A percentile compares a stretch with the other conserved stretches of the same genome.
phyloP scores from a whole-genome alignment of 2,797 vertebrate genomes.

The Tenualosa thibaudeaui region DNA sequence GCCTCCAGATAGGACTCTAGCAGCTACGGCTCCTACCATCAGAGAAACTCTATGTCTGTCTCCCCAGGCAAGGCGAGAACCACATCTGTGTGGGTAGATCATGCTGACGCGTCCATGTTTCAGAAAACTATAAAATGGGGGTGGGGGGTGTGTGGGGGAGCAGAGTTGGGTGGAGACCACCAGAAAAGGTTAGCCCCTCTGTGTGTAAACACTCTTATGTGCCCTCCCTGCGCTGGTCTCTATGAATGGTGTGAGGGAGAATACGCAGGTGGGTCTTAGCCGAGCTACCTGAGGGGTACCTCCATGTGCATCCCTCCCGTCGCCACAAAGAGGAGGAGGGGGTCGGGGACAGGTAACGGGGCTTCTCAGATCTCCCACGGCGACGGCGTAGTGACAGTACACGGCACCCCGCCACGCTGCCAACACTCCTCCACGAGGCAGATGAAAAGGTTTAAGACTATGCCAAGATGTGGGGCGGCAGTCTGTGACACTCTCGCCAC shows the following conservation, averaged over 20 bases:
- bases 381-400: not conserved
- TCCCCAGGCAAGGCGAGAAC: conserved; percentile 43
- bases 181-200: not conserved
- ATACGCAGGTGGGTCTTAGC: not conserved
- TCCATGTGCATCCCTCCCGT: not conserved
- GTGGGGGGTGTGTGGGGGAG: conserved; percentile 30
- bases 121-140: conserved; percentile 1
- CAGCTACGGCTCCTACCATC: conserved; percentile 24
- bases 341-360: not conserved
- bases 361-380: not conserved
- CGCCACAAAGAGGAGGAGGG: not conserved
- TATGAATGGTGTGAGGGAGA: not conserved
- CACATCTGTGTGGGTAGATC: conserved; percentile 42
- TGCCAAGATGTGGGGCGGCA: not conserved
- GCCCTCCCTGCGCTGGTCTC: not conserved
- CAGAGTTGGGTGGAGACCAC: not conserved
- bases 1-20: conserved; percentile 41
- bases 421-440: not conserved
- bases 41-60: conserved; percentile 8
- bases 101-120: conserved; percentile 11
- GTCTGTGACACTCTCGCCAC: not conserved
- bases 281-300: not conserved
- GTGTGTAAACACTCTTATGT: no score
- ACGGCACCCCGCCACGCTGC: not conserved
- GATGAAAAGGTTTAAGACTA: conserved; percentile 9